Evolutionary conservation across 2,113 vertebrate species (phyloP).

Genomic region (Pampusana beccarii): DNA sequence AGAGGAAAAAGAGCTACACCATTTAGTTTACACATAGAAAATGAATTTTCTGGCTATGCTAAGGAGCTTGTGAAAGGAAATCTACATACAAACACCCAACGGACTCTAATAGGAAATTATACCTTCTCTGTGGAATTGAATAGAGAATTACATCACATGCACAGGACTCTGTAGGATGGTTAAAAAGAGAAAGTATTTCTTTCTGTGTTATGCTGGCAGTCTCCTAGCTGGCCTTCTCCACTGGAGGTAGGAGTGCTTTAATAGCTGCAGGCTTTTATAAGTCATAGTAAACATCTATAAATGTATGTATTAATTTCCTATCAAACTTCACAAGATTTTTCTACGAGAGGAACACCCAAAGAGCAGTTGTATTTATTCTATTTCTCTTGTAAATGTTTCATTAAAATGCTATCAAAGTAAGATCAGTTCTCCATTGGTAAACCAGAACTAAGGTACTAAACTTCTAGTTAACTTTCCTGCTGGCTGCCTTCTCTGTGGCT

Average conservation of each 20-base stretch:
- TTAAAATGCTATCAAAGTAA: background rate
- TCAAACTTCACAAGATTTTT: background rate
- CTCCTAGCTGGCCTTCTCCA: background rate
- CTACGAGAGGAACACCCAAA: background rate
- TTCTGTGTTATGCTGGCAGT: background rate
- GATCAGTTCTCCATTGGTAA: background rate
- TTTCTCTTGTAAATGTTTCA: background rate
- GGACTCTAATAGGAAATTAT: conserved; percentile 1
- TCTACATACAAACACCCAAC: background rate
- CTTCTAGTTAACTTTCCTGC: background rate
- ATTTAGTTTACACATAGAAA: background rate
- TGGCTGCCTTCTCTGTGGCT: background rate
- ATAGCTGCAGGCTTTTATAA: background rate
- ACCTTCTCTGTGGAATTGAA: background rate
- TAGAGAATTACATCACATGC: background rate
- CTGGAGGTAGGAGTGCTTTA: background rate
- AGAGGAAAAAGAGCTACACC: background rate
- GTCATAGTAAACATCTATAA: background rate
- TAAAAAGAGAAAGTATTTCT: conserved; percentile 7
- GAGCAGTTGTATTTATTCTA: background rate
- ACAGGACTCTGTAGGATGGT: background rate
- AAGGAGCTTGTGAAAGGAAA: background rate
- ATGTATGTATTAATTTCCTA: background rate
- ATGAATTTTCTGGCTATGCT: background rate
- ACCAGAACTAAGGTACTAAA: background rate